Evolutionary conservation across 2,113 vertebrate species (phyloP).

Genomic region (Smithornis capensis): DNA sequence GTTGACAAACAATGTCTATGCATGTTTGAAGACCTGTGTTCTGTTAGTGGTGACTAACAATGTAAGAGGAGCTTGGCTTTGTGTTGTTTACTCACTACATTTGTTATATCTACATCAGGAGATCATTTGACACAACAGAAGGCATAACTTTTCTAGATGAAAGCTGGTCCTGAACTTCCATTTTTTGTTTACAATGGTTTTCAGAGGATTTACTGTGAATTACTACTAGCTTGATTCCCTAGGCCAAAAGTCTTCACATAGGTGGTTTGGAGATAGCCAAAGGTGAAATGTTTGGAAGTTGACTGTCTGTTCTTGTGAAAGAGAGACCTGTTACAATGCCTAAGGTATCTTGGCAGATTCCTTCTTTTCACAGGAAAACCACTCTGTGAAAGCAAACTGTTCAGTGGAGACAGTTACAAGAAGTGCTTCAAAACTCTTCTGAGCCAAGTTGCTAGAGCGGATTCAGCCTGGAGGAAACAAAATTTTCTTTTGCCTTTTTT

Average conservation of each 20-base stretch:
- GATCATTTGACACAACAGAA: not conserved
- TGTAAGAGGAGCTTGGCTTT: not conserved
- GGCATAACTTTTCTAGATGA: too few species aligned
- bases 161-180: not conserved
- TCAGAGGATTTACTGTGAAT: not conserved
- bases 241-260: not conserved
- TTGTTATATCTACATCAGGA: not conserved
- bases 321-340: not conserved
- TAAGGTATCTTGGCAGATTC: not conserved
- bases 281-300: not conserved
- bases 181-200: not conserved
- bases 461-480: not conserved
- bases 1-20: not conserved
- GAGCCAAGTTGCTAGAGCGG: not conserved
- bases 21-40: not conserved
- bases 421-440: not conserved
- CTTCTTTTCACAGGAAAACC: not conserved
- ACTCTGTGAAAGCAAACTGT: not conserved
- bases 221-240: not conserved
- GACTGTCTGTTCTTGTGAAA: not conserved
- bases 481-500: not conserved
- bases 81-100: not conserved
- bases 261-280: not conserved
- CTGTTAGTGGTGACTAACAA: not conserved
- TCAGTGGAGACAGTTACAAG: not conserved